Base-by-base conservation (phyloP, 2,797 vertebrate species). In the Enoplosus armatus region DNA sequence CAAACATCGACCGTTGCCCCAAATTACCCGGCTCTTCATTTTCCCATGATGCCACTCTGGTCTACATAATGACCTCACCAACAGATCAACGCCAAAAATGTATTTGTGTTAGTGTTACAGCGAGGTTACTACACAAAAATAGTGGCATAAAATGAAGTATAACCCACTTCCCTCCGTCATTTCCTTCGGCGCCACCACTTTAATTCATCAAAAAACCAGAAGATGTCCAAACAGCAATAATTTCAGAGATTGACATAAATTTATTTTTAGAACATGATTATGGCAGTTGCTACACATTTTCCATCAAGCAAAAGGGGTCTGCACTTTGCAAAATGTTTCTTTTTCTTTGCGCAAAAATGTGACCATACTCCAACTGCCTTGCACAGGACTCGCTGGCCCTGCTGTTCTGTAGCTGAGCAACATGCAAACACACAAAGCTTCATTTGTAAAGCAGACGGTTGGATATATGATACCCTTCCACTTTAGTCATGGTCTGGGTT, bases 361-460 rank as follows among this genome's bases (percentile, higher is more conserved):
- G 81, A 85, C 82, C 77, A 74, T 92, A 87, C 85, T 92, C 85
- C 83, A 71, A 84, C 51, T 84, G 79, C 87, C 73, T 82, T 81
- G 82, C 82, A 86, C 83, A 89, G 87, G 78, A 85, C 83, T 84
- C 65, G 77, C 73, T 75, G 60, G 87, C 73, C 60, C 65, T 82
- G 80, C 89, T 88, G 79, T 86, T 90, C 91, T 92, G 94, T 95
- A 95, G 84, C 94, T 93, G 84, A 94, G 95, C 95, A 95, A 95
- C 95, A 95, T 92, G 85, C 93, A 95, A 95, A 95, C 95, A 96
- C 90, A 95, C 92, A 92, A 90, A 92, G 90, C 83, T 91, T 95
- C 91, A 95, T 95, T 95, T 92, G 91, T 84, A 85, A 92, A 92
- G 92, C 93, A 94, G 93, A 93, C 83, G 71, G 85, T 86, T 87